These are phyloP conservation scores for Andricus quercusramuli DNA, from an alignment of 2,888 invertebrate species.

Conservation along the genomic window DNA sequence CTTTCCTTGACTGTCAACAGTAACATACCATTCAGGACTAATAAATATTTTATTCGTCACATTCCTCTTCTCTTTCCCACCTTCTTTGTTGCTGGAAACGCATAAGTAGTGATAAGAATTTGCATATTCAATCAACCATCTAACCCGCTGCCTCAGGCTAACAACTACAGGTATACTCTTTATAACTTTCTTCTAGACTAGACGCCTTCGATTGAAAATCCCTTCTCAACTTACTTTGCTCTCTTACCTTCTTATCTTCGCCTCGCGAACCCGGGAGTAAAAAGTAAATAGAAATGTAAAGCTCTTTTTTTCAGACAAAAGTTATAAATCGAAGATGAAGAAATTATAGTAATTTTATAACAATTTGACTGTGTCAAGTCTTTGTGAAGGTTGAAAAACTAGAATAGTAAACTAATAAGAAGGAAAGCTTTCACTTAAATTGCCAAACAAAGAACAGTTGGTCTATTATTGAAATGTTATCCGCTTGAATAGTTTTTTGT, in stretches of 20 bases:
- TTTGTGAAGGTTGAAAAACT: too few species aligned
- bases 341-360: background rate
- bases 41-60: conserved; percentile 34
- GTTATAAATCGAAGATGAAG: background rate
- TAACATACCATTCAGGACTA: conserved; percentile 4
- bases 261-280: background rate
- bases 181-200: conserved; percentile 8
- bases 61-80: too few species aligned
- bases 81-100: background rate
- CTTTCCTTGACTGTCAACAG: conserved; percentile 9
- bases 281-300: conserved; percentile 10
- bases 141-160: conserved; percentile 21
- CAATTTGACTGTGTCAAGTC: too few species aligned
- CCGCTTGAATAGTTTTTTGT: too few species aligned
- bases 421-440: too few species aligned
- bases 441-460: too few species aligned
- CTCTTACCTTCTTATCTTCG: conserved; percentile 5
- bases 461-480: too few species aligned
- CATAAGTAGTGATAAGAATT: conserved; percentile 22
- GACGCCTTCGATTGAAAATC: conserved; percentile 27
- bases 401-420: too few species aligned
- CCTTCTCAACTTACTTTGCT: background rate
- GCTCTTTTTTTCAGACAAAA: background rate
- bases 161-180: background rate
- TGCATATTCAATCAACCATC: conserved; percentile 30